Base-by-base conservation (phyloP, 2,113 vertebrate species). In the Melospiza melodia region DNA sequence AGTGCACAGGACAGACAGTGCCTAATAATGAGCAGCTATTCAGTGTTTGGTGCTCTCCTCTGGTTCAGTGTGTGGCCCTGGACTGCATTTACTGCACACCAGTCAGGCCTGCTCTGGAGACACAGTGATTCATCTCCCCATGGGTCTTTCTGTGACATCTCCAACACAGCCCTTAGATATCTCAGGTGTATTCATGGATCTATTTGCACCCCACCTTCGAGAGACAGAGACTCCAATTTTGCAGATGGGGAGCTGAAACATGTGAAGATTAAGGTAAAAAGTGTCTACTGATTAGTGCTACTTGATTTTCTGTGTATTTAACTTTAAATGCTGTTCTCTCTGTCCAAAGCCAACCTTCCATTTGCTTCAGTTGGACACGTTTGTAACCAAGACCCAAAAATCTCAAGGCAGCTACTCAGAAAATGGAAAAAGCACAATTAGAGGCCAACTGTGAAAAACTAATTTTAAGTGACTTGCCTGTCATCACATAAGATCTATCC, bases 21-120 rank as follows among this genome's bases (percentile, higher is more conserved):
- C 94, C 73, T 78, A 73, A 63, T 90, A 97, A 97, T 84, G 93
- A 94, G 92, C 83, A 93, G 90, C 88, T 89, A 90, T 95, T 92
- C 88, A 90, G 73, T 8, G 72, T 72, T 92, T 89, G 11, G 4
- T 80, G 76, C 92, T 95, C 85, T 93, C 75, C 90, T 59, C 90
- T 75, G 85, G 9, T 86, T 81, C 92, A 93, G 19, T 72, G 85
- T 71, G 93, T 72, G 68, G 87, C 92, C 92, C 75, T 90, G 67
- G 82, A 74, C 85, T 90, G 87, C 72, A 72, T 88, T 96, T 84
- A 61, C 72, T 48, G 82, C 87, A 61, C 75, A 48, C 41, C 79
- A 88, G 87, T 35, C 84, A 84, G 72, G 46, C 39, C 75, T 94
- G 90, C 68, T 78, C 92, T 78, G 85, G 71, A 74, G 84, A 90